Base-by-base conservation (phyloP, 1,140 invertebrate species). In the Lanistes nyassanus region DNA sequence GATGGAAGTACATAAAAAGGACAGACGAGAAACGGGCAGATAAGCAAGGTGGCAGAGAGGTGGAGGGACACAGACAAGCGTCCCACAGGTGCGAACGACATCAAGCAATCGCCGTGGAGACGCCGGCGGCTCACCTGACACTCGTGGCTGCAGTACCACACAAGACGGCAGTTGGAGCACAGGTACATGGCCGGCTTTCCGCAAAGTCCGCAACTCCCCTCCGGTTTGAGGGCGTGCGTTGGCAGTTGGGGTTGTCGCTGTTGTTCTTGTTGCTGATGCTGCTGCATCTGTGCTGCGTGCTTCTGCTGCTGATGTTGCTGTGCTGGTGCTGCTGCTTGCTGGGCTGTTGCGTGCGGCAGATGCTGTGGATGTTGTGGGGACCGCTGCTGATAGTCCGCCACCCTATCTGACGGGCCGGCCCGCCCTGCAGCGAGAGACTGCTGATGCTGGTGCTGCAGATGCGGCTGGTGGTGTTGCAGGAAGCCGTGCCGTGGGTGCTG, bases 71-170 rank as follows among this genome's bases (percentile, higher is more conserved):
- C n/a, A n/a, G n/a, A n/a, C n/a, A n/a, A n/a, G n/a, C n/a, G n/a
- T n/a, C n/a, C n/a, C n/a, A n/a, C n/a, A n/a, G n/a, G n/a, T n/a
- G n/a, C n/a, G n/a, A n/a, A n/a, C n/a, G n/a, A n/a, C n/a, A n/a
- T n/a, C n/a, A n/a, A n/a, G n/a, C n/a, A n/a, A n/a, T n/a, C n/a
- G n/a, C n/a, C n/a, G n/a, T n/a, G n/a, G n/a, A n/a, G n/a, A n/a
- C n/a, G n/a, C n/a, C n/a, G 29, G 51, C 39, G 23, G 51, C 56
- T 39, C 70, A 79, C 78, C 78, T 79, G 78, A 68, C 78, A 79
- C 3, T 47, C 31, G 13, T 71, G 62, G 42, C 75, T 79, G 55
- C 78, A 79, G 73, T 79, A 79, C 78, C 78, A 79, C 7, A 79
- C 73, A 1, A 55, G 31, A 3, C 78, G 53, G 62, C 78, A 79